These are phyloP conservation scores for Drosophila virilis DNA, from an alignment of 1,140 invertebrate species.

Conservation along the genomic window DNA sequence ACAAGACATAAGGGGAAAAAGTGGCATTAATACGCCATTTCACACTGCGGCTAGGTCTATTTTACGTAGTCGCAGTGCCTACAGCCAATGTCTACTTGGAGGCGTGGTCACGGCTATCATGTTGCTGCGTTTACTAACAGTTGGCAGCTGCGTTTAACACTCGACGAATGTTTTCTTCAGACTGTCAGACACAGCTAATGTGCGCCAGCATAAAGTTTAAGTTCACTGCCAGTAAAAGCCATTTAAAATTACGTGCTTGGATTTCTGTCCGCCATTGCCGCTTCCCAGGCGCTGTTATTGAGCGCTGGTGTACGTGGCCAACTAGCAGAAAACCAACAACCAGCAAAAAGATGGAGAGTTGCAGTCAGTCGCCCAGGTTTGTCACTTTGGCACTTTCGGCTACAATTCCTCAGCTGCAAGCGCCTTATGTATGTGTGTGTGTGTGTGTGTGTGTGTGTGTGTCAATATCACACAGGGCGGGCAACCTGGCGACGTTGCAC, in stretches of 20 bases:
- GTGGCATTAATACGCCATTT: slow-evolving; percentile 75
- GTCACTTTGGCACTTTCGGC: slow-evolving; percentile 44
- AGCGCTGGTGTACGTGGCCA: slow-evolving; percentile 60
- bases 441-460: not conserved
- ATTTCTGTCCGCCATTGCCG: slow-evolving; percentile 55
- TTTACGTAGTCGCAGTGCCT: slow-evolving; percentile 45
- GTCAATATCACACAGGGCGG: slow-evolving; percentile 8
- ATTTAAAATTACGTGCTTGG: slow-evolving; percentile 81
- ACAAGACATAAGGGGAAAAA: slow-evolving; percentile 42
- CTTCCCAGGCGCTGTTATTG: slow-evolving; percentile 64
- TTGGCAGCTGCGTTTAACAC: slow-evolving; percentile 78
- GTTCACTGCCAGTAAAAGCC: slow-evolving; percentile 82
- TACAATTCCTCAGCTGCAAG: slow-evolving; percentile 27
- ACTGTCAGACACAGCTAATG: slow-evolving; percentile 73
- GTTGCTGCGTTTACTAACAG: slow-evolving; percentile 37
- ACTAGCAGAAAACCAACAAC: slow-evolving; percentile 15
- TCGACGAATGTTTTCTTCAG: slow-evolving; percentile 45
- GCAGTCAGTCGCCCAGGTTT: slow-evolving; percentile 36
- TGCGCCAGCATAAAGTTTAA: slow-evolving; percentile 74
- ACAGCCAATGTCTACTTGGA: slow-evolving; percentile 12
- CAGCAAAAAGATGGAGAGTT: slow-evolving; percentile 10
- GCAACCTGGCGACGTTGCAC: slow-evolving; percentile 54
- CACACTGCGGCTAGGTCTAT: slow-evolving; percentile 70
- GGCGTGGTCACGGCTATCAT: slow-evolving; percentile 25
- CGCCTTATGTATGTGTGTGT: slow-evolving; percentile 4